Base-by-base conservation (phyloP, 2,797 vertebrate species). In the Pseudochaenichthys georgianus region DNA sequence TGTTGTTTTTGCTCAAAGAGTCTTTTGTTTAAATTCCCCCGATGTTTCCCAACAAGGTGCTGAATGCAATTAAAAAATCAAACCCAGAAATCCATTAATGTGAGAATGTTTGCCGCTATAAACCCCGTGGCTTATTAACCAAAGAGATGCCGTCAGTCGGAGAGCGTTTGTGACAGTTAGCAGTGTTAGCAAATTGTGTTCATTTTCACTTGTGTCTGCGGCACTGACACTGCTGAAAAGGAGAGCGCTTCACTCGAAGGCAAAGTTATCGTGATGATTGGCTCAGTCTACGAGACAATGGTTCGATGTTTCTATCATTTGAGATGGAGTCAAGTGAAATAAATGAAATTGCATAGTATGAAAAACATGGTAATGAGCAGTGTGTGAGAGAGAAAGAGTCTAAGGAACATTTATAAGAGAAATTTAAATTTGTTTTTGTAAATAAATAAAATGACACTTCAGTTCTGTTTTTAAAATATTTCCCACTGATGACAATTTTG, bases 301-400 rank as follows among this genome's bases (percentile, higher is more conserved):
- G 64, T 71, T 70, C 16, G 41, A 84, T 76, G n/a, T n/a, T n/a
- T n/a, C n/a, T n/a, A n/a, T n/a, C n/a, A n/a, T 81, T 68, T 84
- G 64, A 80, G 46, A 86, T 47, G 17, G 61, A 82, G 64, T 79
- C 60, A 67, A 87, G 55, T 64, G 41, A 84, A 81, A 81, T 87
- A 87, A 89, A 77, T 87, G 4, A 76, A 89, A 76, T 78, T 81
- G 70, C 65, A 81, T 17, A 38, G 21, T 21, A 53, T 73, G 50
- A 8, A 17, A 41, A 51, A 64, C 78, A 73, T 65, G 0, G 51
- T 13, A 34, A 46, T 62, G 13, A 65, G 57, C 31, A 66, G 38
- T 17, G 63, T 45, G 6, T 54, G 34, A 43, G 34, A 31, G 58
- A 41, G 28, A 38, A 21, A 48, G 31, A 41, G 58, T 62, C 4